Percentiles rank a stretch among this genome's conserved stretches.
Conservation (phyloP, 2,113 vertebrate species). For the Salvelinus namaycush region DNA sequence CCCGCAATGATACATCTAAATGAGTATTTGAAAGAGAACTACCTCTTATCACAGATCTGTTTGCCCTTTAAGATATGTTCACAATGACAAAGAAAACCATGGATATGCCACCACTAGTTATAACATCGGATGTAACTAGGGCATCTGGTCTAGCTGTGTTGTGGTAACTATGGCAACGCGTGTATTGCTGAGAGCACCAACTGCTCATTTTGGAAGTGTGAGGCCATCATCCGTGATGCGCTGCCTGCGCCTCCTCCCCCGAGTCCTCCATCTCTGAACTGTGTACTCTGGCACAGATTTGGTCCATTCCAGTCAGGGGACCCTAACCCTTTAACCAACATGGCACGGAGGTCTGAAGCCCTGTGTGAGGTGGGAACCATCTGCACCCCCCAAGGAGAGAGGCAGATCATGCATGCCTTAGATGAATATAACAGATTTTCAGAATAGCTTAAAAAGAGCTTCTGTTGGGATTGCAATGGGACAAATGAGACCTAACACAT, state of each 20-base stretch:
- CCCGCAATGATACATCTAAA: too few relatives aligned
- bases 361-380: not conserved
- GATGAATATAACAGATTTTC: too few relatives aligned
- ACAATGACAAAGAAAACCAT: conserved; percentile 47
- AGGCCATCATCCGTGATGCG: conserved; percentile 66
- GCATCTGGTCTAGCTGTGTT: conserved; percentile 68
- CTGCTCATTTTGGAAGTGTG: conserved; percentile 67
- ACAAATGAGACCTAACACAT: too few relatives aligned
- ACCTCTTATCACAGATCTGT: not conserved
- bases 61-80: conserved; percentile 2
- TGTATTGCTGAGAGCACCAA: conserved; percentile 59
- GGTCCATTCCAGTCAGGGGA: not conserved
- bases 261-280: not conserved
- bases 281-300: not conserved
- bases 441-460: too few relatives aligned
- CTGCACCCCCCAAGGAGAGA: not conserved
- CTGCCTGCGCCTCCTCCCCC: conserved; percentile 24
- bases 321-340: not conserved
- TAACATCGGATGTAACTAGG: conserved; percentile 63
- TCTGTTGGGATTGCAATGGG: too few relatives aligned
- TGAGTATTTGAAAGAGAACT: too few relatives aligned
- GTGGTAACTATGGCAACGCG: conserved; percentile 73
- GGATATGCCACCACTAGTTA: conserved; percentile 40
- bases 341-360: not conserved
- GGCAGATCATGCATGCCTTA: not conserved